Evolutionary conservation across 2,113 vertebrate species (phyloP).

Genomic region (Nothocercus julius): DNA sequence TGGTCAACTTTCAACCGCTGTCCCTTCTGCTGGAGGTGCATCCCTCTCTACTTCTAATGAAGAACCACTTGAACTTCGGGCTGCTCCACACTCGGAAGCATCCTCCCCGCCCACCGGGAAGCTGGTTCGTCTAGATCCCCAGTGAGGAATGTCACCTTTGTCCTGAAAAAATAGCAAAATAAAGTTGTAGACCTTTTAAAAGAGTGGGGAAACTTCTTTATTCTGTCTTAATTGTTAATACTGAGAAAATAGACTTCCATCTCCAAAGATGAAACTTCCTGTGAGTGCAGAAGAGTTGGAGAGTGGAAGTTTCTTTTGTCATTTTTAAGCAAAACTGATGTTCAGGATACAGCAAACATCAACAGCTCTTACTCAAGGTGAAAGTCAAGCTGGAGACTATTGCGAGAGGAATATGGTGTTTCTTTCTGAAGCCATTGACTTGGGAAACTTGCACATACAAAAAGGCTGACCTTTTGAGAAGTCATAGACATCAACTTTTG

Average conservation of each 20-base stretch:
- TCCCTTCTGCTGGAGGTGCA: not conserved
- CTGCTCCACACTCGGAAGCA: not conserved
- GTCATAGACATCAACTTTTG: conserved; percentile 48
- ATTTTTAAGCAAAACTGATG: not conserved
- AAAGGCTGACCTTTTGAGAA: conserved; percentile 60
- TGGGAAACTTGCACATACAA: not conserved
- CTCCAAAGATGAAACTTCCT: not conserved
- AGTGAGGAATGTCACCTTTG: not conserved
- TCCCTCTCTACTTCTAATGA: accelerated
- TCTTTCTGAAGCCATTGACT: not conserved
- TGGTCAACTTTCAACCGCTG: accelerated
- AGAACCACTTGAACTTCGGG: not conserved
- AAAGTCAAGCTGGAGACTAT: not conserved
- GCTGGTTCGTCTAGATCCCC: not conserved
- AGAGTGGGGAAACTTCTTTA: not conserved
- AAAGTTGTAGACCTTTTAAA: not conserved
- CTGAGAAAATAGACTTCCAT: not conserved
- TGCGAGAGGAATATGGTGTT: not conserved
- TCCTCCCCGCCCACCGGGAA: not conserved
- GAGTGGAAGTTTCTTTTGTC: not conserved
- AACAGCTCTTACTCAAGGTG: not conserved
- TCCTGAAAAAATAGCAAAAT: not conserved
- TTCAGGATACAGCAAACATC: no score
- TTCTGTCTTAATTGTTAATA: not conserved
- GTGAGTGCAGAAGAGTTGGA: accelerated